A percentile compares a stretch with the other conserved stretches of the same genome.
phyloP scores from a whole-genome alignment of 1,140 invertebrate genomes.

The Hycleus cichorii region DNA sequence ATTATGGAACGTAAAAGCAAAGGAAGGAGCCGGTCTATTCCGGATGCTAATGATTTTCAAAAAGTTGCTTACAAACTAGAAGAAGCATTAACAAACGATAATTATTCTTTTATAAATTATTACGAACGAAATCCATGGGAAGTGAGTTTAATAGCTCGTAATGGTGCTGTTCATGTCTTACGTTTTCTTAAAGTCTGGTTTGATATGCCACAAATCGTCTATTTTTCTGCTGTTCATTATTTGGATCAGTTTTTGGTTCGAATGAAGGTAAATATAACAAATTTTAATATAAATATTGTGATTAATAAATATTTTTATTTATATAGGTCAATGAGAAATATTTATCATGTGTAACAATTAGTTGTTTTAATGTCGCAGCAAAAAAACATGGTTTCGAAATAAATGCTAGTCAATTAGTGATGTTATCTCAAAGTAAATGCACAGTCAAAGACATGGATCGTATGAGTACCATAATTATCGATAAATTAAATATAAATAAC shows the following conservation, averaged over 20 bases:
- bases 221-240: conserved; percentile 24
- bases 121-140: conserved; percentile 21
- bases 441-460: conserved; percentile 13
- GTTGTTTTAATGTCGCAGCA: conserved; percentile 2
- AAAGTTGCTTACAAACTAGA: conserved; percentile 24
- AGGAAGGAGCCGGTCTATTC: conserved; percentile 30
- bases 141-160: conserved; percentile 21
- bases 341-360: conserved; percentile 6
- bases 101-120: conserved; percentile 17
- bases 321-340: conserved; percentile 6
- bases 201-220: conserved; percentile 23
- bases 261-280: conserved; percentile 22
- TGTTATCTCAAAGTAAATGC: conserved; percentile 4
- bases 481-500: conserved; percentile 6
- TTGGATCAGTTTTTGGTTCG: conserved; percentile 25
- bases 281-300: neutral
- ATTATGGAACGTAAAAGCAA: conserved; percentile 24
- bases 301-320: neutral
- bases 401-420: conserved; percentile 9
- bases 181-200: conserved; percentile 27
- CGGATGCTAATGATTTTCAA: conserved; percentile 27
- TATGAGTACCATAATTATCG: conserved; percentile 3
- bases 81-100: conserved; percentile 24
- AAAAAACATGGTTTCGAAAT: neutral
- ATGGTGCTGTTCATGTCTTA: conserved; percentile 22